Evolutionary conservation across 1,140 invertebrate species (phyloP).

Genomic region (Steinernema khuongi): DNA sequence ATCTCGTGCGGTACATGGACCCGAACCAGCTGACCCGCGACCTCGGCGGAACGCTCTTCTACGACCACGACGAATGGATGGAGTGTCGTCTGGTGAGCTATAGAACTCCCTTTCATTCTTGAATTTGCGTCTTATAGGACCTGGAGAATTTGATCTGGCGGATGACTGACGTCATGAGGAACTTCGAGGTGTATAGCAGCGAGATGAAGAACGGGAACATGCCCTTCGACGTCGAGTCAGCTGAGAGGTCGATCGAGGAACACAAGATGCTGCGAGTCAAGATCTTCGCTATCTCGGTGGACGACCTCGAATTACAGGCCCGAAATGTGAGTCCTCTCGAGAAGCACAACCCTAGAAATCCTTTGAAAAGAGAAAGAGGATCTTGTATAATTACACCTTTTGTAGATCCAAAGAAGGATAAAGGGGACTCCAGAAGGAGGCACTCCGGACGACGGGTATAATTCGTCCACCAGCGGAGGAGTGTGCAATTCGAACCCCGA

Average conservation of each 20-base stretch:
- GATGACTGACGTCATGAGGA: conserved; percentile 80
- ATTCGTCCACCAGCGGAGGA: not conserved
- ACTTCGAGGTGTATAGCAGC: conserved; percentile 74
- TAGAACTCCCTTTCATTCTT: conserved; percentile 20
- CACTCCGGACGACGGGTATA: not conserved
- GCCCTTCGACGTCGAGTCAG: conserved; percentile 76
- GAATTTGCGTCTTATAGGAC: conserved; percentile 62
- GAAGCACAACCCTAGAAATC: too few species aligned
- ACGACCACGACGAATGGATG: conserved; percentile 93
- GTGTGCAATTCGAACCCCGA: conserved; percentile 44
- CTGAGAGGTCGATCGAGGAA: conserved; percentile 80
- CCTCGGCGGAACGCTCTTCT: conserved; percentile 83
- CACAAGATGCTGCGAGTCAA: conserved; percentile 90
- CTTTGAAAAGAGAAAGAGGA: too few species aligned
- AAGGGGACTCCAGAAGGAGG: not conserved
- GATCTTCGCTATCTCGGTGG: conserved; percentile 83
- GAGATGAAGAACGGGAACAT: conserved; percentile 62
- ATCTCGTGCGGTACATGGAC: conserved; percentile 82
- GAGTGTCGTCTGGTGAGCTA: conserved; percentile 73
- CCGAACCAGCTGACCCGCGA: conserved; percentile 81
- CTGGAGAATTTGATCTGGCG: conserved; percentile 92
- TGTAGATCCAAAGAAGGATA: conserved; percentile 2
- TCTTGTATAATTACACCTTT: not conserved
- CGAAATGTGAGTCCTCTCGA: not conserved
- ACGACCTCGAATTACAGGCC: conserved; percentile 74